Base-by-base conservation (phyloP, 1,140 invertebrate genomes). In the Drosophila kikkawai region DNA sequence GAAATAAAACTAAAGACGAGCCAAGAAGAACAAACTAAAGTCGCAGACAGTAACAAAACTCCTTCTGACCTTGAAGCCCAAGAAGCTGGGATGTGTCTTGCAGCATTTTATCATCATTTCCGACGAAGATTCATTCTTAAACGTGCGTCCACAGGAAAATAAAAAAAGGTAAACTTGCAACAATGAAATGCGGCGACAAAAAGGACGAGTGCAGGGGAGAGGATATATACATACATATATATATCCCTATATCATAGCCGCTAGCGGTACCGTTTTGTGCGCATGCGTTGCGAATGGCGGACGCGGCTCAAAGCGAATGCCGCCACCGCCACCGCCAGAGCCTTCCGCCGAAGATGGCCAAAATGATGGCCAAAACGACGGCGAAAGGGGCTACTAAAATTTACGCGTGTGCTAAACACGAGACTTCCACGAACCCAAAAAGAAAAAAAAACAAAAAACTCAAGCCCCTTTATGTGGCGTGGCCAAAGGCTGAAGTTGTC, bases 361-460 rank as follows among this genome's bases (percentile, higher is more conserved):
- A 37, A 41, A 48, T 26, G 45, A 29, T 37, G 63, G 51, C 8
- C 26, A 39, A 26, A 56, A 45, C 19, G n/a, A 65, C 47, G 41
- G 75, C 34, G 55, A 44, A 79, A 69, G 76, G 56, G 82, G 82
- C 90, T 91, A 79, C 75, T 77, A 80, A 91, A 91, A 91, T 91
- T 91, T 91, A 91, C 90, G 91, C 91, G 91, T 92, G 91, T 92
- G 91, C 91, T 92, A 91, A 92, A 92, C 91, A 92, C 91, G 91
- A 92, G 91, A 92, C 91, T 92, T 92, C 91, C 91, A 92, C 91
- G 91, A 92, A 92, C 86, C 67, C 37, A 45, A 63, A 50, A 29
- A 78, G 45, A 63, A 53, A 56, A 56, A 56, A 69, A 55, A 50
- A 59, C 42, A 44, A 19, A 75, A 19, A 75, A 68, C 76, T 79